phyloP scores from a whole-genome alignment of 2,888 invertebrate species.

The Cephus spinipes region DNA sequence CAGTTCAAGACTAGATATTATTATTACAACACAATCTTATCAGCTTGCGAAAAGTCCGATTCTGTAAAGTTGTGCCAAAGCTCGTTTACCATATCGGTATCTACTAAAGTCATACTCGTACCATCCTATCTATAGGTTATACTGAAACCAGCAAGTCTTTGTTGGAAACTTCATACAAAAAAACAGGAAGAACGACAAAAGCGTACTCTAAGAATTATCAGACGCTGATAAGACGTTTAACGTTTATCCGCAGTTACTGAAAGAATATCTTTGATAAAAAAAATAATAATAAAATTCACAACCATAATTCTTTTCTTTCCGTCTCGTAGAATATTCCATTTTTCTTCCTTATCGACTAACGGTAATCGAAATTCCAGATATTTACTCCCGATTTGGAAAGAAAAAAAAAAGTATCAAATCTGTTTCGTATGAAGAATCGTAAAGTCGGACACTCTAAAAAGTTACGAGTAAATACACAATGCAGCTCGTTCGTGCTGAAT shows the following conservation, averaged over 20 bases:
- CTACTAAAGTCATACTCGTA: not conserved
- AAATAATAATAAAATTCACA: too few relatives aligned
- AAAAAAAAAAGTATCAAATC: too few relatives aligned
- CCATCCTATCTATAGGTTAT: not conserved
- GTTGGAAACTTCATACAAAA: not conserved
- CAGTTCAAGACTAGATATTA: not conserved
- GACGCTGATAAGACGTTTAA: not conserved
- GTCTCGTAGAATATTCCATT: not conserved
- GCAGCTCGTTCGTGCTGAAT: too few relatives aligned
- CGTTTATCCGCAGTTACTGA: not conserved
- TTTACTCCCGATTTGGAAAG: too few relatives aligned
- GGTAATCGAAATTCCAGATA: too few relatives aligned
- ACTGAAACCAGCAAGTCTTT: not conserved
- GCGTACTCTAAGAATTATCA: not conserved
- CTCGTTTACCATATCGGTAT: not conserved
- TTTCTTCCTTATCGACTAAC: not conserved
- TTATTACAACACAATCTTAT: not conserved
- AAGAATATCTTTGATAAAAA: not conserved
- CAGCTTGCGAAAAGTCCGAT: not conserved
- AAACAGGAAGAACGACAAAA: not conserved
- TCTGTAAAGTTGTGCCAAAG: not conserved
- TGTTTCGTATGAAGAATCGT: too few relatives aligned
- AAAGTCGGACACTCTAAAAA: too few relatives aligned
- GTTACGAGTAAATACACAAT: too few relatives aligned
- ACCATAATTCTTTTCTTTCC: too few relatives aligned